Evolutionary conservation across 2,113 vertebrate genomes (phyloP).

Genomic region (Otolemur garnettii): DNA sequence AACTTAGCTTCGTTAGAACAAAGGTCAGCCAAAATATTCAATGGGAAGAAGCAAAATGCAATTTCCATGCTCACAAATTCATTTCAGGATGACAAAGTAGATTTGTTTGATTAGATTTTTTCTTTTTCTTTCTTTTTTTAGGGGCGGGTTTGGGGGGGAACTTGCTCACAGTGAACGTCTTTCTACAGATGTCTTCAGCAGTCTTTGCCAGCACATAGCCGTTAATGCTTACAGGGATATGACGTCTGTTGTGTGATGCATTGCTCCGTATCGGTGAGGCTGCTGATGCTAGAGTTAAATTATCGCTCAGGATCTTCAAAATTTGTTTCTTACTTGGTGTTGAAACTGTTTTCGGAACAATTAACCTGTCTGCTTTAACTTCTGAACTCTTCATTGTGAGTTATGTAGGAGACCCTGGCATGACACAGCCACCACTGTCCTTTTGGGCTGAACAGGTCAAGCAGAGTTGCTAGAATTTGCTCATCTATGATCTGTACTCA

Average conservation of each 20-base stretch:
- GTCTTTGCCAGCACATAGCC: not conserved
- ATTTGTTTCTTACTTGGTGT: not conserved
- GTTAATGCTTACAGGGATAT: not conserved
- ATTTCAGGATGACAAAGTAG: not conserved
- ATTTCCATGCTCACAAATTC: not conserved
- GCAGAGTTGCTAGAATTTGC: not conserved
- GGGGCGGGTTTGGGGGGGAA: fast-evolving
- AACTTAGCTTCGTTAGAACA: not conserved
- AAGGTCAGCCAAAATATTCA: not conserved
- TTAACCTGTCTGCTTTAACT: not conserved
- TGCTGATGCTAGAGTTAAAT: not conserved
- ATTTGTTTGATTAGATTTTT: not conserved
- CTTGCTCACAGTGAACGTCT: not conserved
- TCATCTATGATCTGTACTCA: not conserved
- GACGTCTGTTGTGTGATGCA: not conserved
- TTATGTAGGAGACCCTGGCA: fast-evolving
- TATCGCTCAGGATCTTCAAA: not conserved
- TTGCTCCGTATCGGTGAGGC: not conserved
- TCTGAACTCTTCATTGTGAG: not conserved
- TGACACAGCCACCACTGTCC: not conserved
- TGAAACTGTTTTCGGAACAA: not conserved
- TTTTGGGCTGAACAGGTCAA: not conserved
- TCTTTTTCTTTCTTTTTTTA: not conserved
- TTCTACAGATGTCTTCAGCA: not conserved
- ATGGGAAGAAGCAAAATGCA: not conserved